Evolutionary conservation across 2,797 vertebrate species (phyloP).

Genomic region (Acanthurus tractus): DNA sequence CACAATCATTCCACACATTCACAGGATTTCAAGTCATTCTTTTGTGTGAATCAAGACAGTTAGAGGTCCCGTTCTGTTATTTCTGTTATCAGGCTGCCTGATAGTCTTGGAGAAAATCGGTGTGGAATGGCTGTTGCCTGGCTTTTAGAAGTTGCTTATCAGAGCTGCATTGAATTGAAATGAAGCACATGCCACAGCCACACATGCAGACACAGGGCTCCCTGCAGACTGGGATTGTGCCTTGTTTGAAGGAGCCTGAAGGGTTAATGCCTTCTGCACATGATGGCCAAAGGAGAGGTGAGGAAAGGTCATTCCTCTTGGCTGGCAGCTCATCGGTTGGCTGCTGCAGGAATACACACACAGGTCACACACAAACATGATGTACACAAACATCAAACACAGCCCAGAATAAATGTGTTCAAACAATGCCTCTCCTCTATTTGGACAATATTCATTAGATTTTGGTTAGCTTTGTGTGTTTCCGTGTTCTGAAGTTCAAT

Average conservation of each 20-base stretch:
- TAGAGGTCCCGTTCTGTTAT: conserved; percentile 39
- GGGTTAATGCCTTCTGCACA: conserved; percentile 70
- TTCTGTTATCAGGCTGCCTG: conserved; percentile 53
- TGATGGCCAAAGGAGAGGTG: conserved; percentile 45
- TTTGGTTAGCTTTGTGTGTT: not conserved
- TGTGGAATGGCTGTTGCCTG: conserved; percentile 19
- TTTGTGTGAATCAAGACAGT: conserved; percentile 34
- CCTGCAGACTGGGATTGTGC: conserved; percentile 48
- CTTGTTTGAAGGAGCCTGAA: conserved; percentile 55
- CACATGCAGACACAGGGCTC: conserved; percentile 42
- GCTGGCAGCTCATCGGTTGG: conserved; percentile 26
- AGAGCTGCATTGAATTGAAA: conserved; percentile 77
- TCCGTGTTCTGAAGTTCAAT: not conserved
- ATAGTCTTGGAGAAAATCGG: conserved; percentile 37
- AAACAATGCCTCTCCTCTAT: conserved; percentile 23
- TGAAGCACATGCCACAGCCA: conserved; percentile 55
- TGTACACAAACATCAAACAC: conserved; percentile 6
- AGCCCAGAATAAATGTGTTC: conserved; percentile 33
- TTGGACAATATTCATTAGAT: not conserved
- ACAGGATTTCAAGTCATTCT: conserved; percentile 16
- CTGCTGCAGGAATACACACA: conserved; percentile 25
- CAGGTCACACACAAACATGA: conserved; percentile 24
- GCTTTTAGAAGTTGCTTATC: conserved; percentile 74
- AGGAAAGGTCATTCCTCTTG: conserved; percentile 59
- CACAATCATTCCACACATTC: conserved; percentile 26